phyloP scores from a whole-genome alignment of 2,113 vertebrate species.

The Ophiodon elongatus region DNA sequence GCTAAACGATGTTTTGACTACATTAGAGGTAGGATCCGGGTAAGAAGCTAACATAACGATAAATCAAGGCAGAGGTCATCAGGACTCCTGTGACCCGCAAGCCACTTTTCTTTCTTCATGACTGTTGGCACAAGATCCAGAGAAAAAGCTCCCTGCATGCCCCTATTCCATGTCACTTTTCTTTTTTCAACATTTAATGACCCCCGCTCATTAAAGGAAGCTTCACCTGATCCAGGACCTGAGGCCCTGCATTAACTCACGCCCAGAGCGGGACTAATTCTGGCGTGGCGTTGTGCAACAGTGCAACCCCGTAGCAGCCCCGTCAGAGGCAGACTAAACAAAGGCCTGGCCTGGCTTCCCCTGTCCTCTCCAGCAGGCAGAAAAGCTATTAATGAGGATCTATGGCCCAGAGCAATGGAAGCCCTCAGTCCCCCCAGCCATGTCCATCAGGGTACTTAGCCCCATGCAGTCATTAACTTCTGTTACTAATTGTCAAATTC shows the following conservation, averaged over 20 bases:
- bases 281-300: slow-evolving; percentile 66
- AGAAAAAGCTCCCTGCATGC: slow-evolving; percentile 18
- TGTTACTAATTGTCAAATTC: slow-evolving; percentile 89
- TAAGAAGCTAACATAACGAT: slow-evolving; percentile 48
- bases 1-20: slow-evolving; percentile 70
- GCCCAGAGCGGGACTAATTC: slow-evolving; percentile 65
- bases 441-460: slow-evolving; percentile 85
- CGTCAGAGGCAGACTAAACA: slow-evolving; percentile 84
- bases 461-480: slow-evolving; percentile 87
- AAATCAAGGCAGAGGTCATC: slow-evolving; percentile 69
- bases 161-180: slow-evolving; percentile 34
- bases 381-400: slow-evolving; percentile 88
- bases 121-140: slow-evolving; percentile 59
- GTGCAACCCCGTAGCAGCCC: slow-evolving; percentile 75
- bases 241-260: slow-evolving; percentile 57
- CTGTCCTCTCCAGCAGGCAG: slow-evolving; percentile 80
- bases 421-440: slow-evolving; percentile 83
- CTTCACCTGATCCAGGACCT: slow-evolving; percentile 70
- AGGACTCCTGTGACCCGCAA: slow-evolving; percentile 51
- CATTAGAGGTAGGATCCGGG: slow-evolving; percentile 50
- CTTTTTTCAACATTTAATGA: slow-evolving; percentile 60
- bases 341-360: slow-evolving; percentile 79
- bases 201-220: slow-evolving; percentile 62
- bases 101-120: slow-evolving; percentile 61
- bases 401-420: slow-evolving; percentile 85